Evolutionary conservation across 2,113 vertebrate species (phyloP), one percentile per base, ranked within the genome.

Genomic region (Pseudorectes ferrugineus): DNA sequence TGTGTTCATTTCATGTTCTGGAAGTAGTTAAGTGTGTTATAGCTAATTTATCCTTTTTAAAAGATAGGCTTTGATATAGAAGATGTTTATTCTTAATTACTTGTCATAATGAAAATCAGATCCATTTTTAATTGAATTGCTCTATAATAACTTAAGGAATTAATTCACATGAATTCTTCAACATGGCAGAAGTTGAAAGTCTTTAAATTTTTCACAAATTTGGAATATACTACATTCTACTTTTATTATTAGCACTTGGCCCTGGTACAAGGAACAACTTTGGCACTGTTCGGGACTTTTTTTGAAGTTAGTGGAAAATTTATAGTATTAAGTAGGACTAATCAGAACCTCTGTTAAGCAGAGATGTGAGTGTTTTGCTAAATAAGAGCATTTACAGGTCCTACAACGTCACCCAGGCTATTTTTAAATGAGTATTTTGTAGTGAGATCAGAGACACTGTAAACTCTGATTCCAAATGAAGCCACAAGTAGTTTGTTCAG

Each of bases 41-140:
- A 90, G 74, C 67, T 92, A 89, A 85, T 94, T 94, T 73, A 88
- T 92, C 65, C 84, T 89, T 92, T 96, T 74, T 85, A 93, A 85
- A 91, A 90, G 70, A 78, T 68, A 92, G 62, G 74, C 85, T 96
- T 92, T 95, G 94, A 94, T 95, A 94, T 19, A 68, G 52, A 77
- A 87, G 70, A 95, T 88, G 62, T 79, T 96, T 79, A 89, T 78
- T 71, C 57, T 90, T 92, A 77, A 89, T 97, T 95, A 93, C 73
- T 93, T 29, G 26, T 78, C 82, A 91, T 72, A 93, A 77, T 75
- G 73, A 95, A 88, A 59, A 82, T 74, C 85, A 81, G 93, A 91
- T 67, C 72, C 68, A 52, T 78, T 94, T 92, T 96, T 93, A 87
- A 92, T 93, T 87, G 31, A 88, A 88, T 85, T 81, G 14, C 59